These are phyloP conservation scores for Ploceus nigricollis DNA, from an alignment of 2,113 vertebrate genomes.

Conservation along the genomic window DNA sequence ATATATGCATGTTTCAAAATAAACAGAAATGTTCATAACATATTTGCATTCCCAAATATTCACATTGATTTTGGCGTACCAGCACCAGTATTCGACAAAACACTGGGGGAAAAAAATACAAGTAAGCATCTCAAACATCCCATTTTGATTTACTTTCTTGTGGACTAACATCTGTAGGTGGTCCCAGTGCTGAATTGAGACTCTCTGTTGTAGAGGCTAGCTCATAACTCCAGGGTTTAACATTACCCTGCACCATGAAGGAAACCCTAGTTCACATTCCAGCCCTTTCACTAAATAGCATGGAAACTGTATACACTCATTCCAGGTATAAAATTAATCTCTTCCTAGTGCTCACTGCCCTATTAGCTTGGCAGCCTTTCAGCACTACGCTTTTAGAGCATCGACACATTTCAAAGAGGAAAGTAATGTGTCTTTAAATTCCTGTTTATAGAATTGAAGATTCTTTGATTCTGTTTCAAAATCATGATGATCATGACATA, in stretches of 20 bases:
- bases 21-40: background rate
- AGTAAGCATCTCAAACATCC: background rate
- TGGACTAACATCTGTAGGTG: background rate
- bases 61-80: background rate
- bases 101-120: background rate
- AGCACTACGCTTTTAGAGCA: conserved; percentile 24
- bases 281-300: background rate
- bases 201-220: background rate
- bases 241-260: background rate
- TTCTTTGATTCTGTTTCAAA: conserved; percentile 38
- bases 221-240: background rate
- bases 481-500: background rate
- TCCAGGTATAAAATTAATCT: conserved; percentile 52
- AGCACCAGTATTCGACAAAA: background rate
- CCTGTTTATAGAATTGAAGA: conserved; percentile 25
- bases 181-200: background rate
- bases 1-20: background rate
- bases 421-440: conserved; percentile 36
- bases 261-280: conserved; percentile 11
- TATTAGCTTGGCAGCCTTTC: conserved; percentile 44
- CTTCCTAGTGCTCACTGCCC: conserved; percentile 19
- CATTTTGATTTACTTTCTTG: background rate
- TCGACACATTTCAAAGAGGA: background rate
- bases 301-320: background rate
- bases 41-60: conserved; percentile 27